Evolutionary conservation across 2,113 vertebrate genomes (phyloP).

Genomic region (Puma concolor): DNA sequence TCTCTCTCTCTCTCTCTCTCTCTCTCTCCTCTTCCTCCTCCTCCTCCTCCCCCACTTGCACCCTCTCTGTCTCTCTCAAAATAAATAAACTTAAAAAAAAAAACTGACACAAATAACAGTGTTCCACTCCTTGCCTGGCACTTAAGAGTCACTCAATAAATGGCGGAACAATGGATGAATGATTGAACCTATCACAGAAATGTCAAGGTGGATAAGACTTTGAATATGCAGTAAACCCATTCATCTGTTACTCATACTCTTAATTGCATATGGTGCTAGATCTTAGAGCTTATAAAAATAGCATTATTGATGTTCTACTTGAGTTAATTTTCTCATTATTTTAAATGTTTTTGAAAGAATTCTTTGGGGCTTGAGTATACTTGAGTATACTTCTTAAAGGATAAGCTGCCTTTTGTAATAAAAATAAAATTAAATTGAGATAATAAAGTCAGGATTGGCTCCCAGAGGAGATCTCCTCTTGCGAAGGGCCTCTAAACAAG

Average conservation of each 20-base stretch:
- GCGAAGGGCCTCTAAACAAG: neutral
- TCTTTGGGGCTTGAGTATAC: neutral
- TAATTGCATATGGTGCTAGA: neutral
- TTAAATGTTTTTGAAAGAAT: constrained; percentile 58
- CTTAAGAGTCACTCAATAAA: constrained; percentile 8
- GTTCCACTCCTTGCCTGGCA: neutral
- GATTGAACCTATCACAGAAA: neutral
- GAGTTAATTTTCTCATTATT: constrained; percentile 39
- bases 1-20: too few species aligned
- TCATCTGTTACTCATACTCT: neutral
- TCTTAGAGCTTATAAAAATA: constrained; percentile 12
- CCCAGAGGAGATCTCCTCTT: neutral
- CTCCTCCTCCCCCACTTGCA: too few species aligned
- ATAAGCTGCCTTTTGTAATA: neutral
- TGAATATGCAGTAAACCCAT: neutral
- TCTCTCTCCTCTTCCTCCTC: too few species aligned
- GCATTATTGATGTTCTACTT: neutral
- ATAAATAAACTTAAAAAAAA: neutral
- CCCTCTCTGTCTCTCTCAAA: too few species aligned
- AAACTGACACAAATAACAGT: neutral
- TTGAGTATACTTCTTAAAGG: neutral
- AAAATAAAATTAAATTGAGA: constrained; percentile 24
- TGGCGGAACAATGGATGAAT: constrained; percentile 3
- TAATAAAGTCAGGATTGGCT: constrained; percentile 28
- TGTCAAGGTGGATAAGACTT: neutral